Base-by-base conservation (phyloP, 2,888 invertebrate genomes). In the Prosapia bicincta region DNA sequence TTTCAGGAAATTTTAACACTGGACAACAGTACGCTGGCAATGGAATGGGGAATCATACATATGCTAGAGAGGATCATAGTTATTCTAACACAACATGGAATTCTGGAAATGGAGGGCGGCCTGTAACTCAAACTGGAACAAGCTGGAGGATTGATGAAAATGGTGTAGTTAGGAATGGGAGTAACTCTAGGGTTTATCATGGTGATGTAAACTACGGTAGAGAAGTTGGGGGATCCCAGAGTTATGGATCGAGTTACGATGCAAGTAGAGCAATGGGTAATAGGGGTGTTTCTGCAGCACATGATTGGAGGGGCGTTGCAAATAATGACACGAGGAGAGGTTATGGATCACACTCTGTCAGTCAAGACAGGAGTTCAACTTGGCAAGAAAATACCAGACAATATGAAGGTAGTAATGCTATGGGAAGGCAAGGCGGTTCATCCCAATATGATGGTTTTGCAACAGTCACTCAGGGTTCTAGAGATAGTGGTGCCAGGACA, bases 81-180 rank as follows among this genome's bases (percentile, higher is more conserved):
- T 68, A 43, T 10, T 67, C 74, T 1, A 81, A 81, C 73, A 81
- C 81, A 0, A 79, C 80, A 13, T 82, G 80, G 80, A 78, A 78
- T 26, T 80, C 81, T 15, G 74, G 70, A 23, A 71, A 66, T 15
- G 82, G 81, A 30, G 74, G 76, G 10, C 78, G 65, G 43, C 81
- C 81, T 5, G 78, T 78, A 20, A 81, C 80, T 32, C 78, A 78
- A 54, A 76, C 78, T 13, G 70, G 76, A 15, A 76, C 78, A 0
- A 77, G 76, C 1, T 82, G 82, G 82, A 79, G 78, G n/a, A 79
- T 79, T 10, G 79, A 81, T 71, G 79, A 82, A 66, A 78, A 82
- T 75, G 82, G 82, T 7, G 32, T 74, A 20, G 79, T 82, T 15
- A 77, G 79, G 26, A 81, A 80, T 74, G 82, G 82, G 28, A 79